phyloP scores from a whole-genome alignment of 2,888 invertebrate genomes.

The Phyllotreta striolata region DNA sequence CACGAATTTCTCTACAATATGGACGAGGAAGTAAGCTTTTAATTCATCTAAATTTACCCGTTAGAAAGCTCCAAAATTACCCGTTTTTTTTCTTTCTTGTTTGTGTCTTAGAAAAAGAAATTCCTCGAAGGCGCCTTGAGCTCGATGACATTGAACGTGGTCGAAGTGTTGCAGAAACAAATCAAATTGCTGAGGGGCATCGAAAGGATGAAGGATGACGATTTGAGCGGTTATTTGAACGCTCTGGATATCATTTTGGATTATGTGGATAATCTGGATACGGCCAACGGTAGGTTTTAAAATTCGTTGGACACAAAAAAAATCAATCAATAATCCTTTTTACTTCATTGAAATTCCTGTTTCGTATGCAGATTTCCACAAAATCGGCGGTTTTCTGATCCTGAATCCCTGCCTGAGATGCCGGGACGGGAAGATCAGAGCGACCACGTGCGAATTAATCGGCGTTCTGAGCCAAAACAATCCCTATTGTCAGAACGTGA shows the following conservation, averaged over 20 bases:
- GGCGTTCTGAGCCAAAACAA: slow-evolving; percentile 88
- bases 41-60: no score
- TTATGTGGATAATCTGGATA: slow-evolving; percentile 77
- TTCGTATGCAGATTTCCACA: slow-evolving; percentile 75
- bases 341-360: not conserved
- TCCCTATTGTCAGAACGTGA: slow-evolving; percentile 77
- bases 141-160: slow-evolving; percentile 74
- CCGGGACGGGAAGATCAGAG: slow-evolving; percentile 68
- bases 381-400: slow-evolving; percentile 82
- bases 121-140: slow-evolving; percentile 78
- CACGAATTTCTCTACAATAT: slow-evolving; percentile 64
- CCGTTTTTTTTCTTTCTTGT: not conserved
- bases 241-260: slow-evolving; percentile 75
- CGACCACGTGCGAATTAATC: slow-evolving; percentile 72
- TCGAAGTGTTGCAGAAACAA: slow-evolving; percentile 70
- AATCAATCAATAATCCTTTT: not conserved
- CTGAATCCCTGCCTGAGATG: slow-evolving; percentile 73
- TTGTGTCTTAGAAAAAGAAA: slow-evolving; percentile 67
- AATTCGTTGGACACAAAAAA: not conserved
- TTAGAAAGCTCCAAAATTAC: no score
- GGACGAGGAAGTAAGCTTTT: slow-evolving; percentile 68
- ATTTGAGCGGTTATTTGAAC: slow-evolving; percentile 67
- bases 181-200: slow-evolving; percentile 67
- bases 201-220: slow-evolving; percentile 61
- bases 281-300: slow-evolving; percentile 72